Evolutionary conservation across 2,888 invertebrate species (phyloP).

Genomic region (Drosophila yooni): DNA sequence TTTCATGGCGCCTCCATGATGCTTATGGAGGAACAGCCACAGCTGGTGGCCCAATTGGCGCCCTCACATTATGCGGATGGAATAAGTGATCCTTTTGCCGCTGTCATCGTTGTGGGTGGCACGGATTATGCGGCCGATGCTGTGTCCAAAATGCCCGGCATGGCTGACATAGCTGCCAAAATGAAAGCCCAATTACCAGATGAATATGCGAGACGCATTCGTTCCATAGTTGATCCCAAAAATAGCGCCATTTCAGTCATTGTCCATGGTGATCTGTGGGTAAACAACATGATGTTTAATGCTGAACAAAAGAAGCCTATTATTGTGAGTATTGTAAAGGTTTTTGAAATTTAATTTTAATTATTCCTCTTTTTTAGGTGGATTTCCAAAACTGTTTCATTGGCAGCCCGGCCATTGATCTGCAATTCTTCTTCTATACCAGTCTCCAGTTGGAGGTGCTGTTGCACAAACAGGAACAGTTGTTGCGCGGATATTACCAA

Average conservation of each 20-base stretch:
- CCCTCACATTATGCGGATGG: slow-evolving; percentile 61
- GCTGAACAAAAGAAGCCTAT: slow-evolving; percentile 41
- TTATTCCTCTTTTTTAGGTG: slow-evolving; percentile 56
- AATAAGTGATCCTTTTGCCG: slow-evolving; percentile 32
- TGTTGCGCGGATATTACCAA: slow-evolving; percentile 73
- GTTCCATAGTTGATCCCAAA: slow-evolving; percentile 50
- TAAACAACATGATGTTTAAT: slow-evolving; percentile 82
- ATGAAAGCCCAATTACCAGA: slow-evolving; percentile 67
- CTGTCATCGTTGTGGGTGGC: slow-evolving; percentile 59
- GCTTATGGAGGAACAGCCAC: slow-evolving; percentile 69
- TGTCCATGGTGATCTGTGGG: slow-evolving; percentile 86
- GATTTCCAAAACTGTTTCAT: slow-evolving; percentile 82
- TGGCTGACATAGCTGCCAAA: slow-evolving; percentile 83
- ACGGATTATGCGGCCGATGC: slow-evolving; percentile 50
- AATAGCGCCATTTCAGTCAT: slow-evolving; percentile 82
- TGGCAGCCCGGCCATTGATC: slow-evolving; percentile 82
- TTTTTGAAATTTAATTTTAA: neutral
- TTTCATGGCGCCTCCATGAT: slow-evolving; percentile 87
- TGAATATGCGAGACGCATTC: slow-evolving; percentile 55
- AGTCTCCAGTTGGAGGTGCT: slow-evolving; percentile 77
- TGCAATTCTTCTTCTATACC: slow-evolving; percentile 82
- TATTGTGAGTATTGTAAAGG: slow-evolving; percentile 62
- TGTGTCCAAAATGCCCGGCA: slow-evolving; percentile 75
- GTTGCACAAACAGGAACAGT: slow-evolving; percentile 56
- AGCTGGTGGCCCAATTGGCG: slow-evolving; percentile 33